Percentiles rank a stretch among this genome's conserved stretches.
These are phyloP conservation scores for Hycleus cichorii DNA, from an alignment of 1,140 invertebrate species.

Conservation along the genomic window DNA sequence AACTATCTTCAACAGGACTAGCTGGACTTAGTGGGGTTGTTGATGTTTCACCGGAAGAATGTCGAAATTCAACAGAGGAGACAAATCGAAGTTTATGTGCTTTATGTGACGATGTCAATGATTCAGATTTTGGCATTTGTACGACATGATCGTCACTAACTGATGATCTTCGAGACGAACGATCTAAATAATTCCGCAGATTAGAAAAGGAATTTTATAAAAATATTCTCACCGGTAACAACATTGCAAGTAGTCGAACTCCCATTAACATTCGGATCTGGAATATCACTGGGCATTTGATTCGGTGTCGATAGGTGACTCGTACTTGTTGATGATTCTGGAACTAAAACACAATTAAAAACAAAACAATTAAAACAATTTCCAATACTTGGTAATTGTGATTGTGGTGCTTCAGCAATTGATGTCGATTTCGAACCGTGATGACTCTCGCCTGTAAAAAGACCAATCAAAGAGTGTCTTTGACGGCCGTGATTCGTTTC, in stretches of 20 bases:
- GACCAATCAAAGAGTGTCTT: conserved; percentile 61
- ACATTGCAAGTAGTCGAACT: conserved; percentile 21
- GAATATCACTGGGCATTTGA: conserved; percentile 39
- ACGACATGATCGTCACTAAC: conserved; percentile 48
- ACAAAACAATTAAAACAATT: too few species aligned
- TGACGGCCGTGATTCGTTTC: conserved; percentile 47
- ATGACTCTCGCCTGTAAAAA: conserved; percentile 53
- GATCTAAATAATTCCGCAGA: conserved; percentile 49
- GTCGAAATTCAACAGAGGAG: conserved; percentile 64
- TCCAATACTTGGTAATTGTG: neutral
- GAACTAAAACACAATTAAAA: conserved; percentile 14
- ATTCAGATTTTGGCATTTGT: conserved; percentile 46
- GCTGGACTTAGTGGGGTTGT: conserved; percentile 65
- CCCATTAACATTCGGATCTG: conserved; percentile 15
- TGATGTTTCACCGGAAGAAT: conserved; percentile 67
- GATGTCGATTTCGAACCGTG: conserved; percentile 26
- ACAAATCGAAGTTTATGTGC: conserved; percentile 69
- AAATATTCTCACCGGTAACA: conserved; percentile 17
- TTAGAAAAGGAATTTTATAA: too few species aligned
- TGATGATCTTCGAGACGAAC: conserved; percentile 48
- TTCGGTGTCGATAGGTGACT: conserved; percentile 47
- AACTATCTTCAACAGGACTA: conserved; percentile 61
- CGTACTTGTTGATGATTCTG: conserved; percentile 54
- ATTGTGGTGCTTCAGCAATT: neutral
- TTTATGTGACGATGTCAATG: conserved; percentile 48